Conservation (phyloP, 2,797 vertebrate genomes). For the Lepidocolaptes lacrymiger region DNA sequence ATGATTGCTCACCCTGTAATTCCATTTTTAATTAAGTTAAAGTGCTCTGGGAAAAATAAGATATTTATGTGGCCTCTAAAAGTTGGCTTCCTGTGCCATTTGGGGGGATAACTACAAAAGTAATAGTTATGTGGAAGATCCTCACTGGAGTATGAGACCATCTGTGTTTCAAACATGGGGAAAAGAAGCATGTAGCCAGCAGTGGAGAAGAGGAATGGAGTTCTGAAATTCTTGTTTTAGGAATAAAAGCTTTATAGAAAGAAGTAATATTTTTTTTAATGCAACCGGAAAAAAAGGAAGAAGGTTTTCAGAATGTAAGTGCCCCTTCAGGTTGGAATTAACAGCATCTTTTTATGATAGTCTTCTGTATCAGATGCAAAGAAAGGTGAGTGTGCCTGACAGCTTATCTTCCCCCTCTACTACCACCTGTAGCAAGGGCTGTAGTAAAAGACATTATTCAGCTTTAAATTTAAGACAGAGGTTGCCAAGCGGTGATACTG, state of each 20-base stretch:
- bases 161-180: background rate
- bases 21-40: slow-evolving; percentile 18
- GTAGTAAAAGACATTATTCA: background rate
- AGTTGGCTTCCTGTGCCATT: background rate
- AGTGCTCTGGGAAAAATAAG: slow-evolving; percentile 23
- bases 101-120: background rate
- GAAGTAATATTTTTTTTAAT: background rate
- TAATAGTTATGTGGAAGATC: background rate
- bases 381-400: background rate
- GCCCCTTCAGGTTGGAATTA: background rate
- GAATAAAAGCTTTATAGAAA: background rate
- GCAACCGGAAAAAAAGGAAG: background rate
- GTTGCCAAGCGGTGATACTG: background rate
- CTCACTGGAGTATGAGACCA: accelerated
- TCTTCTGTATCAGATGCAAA: background rate
- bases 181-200: background rate
- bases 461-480: background rate
- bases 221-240: background rate
- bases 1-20: background rate
- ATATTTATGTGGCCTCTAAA: background rate
- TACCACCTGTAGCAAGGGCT: background rate
- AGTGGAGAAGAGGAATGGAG: background rate
- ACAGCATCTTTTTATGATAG: background rate
- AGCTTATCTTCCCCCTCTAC: background rate
- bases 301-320: background rate